phyloP scores from a whole-genome alignment of 2,888 invertebrate species.

The Lissocephala sabroskyi region DNA sequence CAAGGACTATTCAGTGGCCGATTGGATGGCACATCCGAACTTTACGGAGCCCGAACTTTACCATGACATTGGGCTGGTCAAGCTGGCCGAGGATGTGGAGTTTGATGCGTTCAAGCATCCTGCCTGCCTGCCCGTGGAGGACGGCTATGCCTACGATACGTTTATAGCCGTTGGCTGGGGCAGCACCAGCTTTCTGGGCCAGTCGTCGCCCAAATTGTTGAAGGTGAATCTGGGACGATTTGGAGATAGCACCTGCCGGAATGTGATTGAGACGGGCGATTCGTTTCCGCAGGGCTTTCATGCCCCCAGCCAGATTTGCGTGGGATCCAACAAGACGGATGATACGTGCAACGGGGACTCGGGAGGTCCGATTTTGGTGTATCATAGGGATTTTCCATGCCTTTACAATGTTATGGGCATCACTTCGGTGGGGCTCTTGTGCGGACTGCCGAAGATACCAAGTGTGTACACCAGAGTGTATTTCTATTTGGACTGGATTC shows the following conservation, averaged over 20 bases:
- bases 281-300: constrained; percentile 45
- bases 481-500: constrained; percentile 56
- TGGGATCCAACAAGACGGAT: constrained; percentile 46
- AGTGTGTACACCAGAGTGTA: constrained; percentile 58
- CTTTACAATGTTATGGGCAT: constrained; percentile 59
- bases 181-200: constrained; percentile 57
- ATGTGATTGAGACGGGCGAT: constrained; percentile 28
- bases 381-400: constrained; percentile 52
- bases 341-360: constrained; percentile 65
- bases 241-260: constrained; percentile 29
- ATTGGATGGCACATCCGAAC: constrained; percentile 61
- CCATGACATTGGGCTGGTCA: constrained; percentile 75
- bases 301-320: constrained; percentile 52
- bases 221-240: constrained; percentile 74
- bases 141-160: constrained; percentile 21
- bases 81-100: constrained; percentile 66
- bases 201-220: constrained; percentile 69
- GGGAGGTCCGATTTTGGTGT: constrained; percentile 54
- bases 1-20: constrained; percentile 51
- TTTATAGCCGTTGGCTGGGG: constrained; percentile 75
- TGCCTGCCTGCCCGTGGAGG: constrained; percentile 71
- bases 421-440: constrained; percentile 52
- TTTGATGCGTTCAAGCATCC: constrained; percentile 72
- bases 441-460: constrained; percentile 54
- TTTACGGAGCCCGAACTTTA: constrained; percentile 57